Conservation (phyloP, 2,888 invertebrate species). For the Morpho deidamia region DNA sequence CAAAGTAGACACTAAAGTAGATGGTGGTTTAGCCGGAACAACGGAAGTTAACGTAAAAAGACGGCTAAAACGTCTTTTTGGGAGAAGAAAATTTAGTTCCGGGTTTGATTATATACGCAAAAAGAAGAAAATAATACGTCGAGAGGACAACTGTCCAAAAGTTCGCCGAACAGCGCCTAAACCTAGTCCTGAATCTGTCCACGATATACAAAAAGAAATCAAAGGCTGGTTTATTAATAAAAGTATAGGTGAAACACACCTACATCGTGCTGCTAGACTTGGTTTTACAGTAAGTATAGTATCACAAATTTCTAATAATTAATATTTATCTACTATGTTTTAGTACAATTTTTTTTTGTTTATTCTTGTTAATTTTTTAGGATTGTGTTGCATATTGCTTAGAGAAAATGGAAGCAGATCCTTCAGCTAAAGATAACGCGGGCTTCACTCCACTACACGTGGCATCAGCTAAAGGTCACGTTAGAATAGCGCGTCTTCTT, state of each 20-base stretch:
- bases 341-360: neutral
- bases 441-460: slow-evolving; percentile 96
- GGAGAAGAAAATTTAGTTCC: slow-evolving; percentile 87
- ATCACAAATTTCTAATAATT: slow-evolving; percentile 8
- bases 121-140: slow-evolving; percentile 85
- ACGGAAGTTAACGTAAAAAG: slow-evolving; percentile 65
- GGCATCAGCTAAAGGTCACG: slow-evolving; percentile 92
- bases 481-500: slow-evolving; percentile 90
- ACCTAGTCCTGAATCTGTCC: slow-evolving; percentile 81
- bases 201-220: slow-evolving; percentile 91
- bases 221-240: slow-evolving; percentile 96
- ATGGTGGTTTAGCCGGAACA: slow-evolving; percentile 40
- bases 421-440: slow-evolving; percentile 94
- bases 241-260: slow-evolving; percentile 94
- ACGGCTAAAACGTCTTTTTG: slow-evolving; percentile 80
- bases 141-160: slow-evolving; percentile 71
- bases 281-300: slow-evolving; percentile 86
- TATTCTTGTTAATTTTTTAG: slow-evolving; percentile 56
- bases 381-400: slow-evolving; percentile 94
- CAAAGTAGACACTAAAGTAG: slow-evolving; percentile 64
- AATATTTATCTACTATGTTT: neutral
- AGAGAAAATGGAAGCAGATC: slow-evolving; percentile 88
- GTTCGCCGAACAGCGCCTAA: slow-evolving; percentile 66
- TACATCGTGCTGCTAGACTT: slow-evolving; percentile 93
- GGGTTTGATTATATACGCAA: slow-evolving; percentile 94